These are phyloP conservation scores for Frankliniella intonsa DNA, from an alignment of 2,888 invertebrate species.

Conservation along the genomic window DNA sequence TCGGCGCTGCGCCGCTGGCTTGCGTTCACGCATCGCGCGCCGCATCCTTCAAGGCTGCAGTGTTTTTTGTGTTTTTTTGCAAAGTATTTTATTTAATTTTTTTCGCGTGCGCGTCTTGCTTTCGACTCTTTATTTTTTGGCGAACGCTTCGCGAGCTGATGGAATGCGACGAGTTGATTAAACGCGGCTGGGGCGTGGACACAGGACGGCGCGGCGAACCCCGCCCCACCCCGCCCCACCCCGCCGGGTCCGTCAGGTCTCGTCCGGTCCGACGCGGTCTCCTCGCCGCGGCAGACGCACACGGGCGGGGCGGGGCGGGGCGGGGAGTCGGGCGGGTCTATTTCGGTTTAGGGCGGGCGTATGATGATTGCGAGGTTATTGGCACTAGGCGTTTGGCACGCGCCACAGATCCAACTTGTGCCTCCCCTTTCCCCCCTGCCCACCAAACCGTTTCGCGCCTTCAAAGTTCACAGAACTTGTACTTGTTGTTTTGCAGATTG, in stretches of 20 bases:
- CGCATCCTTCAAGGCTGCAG: neutral
- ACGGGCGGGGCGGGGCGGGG: neutral
- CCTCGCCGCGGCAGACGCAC: neutral
- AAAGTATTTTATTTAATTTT: neutral
- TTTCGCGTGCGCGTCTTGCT: too few species aligned
- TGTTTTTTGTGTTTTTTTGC: neutral
- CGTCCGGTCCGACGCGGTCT: neutral
- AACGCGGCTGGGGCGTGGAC: neutral
- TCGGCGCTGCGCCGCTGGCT: too few species aligned
- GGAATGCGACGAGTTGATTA: conserved; percentile 18
- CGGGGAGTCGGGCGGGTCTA: neutral
- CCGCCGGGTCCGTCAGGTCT: too few species aligned
- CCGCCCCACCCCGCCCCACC: neutral
- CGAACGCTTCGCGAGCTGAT: neutral
- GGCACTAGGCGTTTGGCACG: neutral
- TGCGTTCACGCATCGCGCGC: too few species aligned
- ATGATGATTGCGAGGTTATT: conserved; percentile 4
- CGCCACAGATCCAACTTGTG: too few species aligned
- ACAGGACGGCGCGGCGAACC: neutral
- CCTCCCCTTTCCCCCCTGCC: too few species aligned
- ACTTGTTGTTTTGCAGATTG: too few species aligned
- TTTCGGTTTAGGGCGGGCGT: conserved; percentile 1
- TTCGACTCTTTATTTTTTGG: neutral
- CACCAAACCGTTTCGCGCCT: too few species aligned
- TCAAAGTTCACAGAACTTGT: too few species aligned